Base-by-base conservation (phyloP, 2,888 invertebrate genomes). In the Epistrophe eligans region DNA sequence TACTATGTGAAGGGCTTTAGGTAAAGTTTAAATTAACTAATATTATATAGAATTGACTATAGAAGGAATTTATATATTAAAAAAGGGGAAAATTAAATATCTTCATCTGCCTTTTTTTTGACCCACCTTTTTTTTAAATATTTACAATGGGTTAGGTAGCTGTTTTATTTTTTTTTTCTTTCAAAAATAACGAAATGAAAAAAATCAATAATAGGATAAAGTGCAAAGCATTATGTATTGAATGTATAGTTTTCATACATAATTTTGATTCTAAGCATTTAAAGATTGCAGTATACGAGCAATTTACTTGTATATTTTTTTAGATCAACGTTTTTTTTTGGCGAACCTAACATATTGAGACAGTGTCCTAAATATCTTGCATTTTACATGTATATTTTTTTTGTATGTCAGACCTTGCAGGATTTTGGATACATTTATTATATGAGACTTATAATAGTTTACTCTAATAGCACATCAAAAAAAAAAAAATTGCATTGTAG, bases 341-440 rank as follows among this genome's bases (percentile, higher is more conserved):
- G 50, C 71, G 77, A 85, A 85, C 85, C 85, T 85, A 85, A 82
- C 73, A 85, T 85, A 85, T 85, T 85, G 85, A 85, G 85, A 85
- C 85, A 85, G 85, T 85, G 85, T 85, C 85, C 85, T 85, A 85
- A 85, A 85, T 85, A 85, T 85, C 85, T 85, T 85, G 73, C 73
- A 64, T 80, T 84, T 66, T 84, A 55, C 40, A 73, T 58, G 17
- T 19, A 55, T 55, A 58, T 58, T 19, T 13, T 43, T 40, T 35
- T 35, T 13, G 19, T 58, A 57, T 35, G 58, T 58, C 38, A 58
- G 58, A 58, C 58, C 35, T 58, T 58, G 58, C 35, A 58, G 40
- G 19, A 62, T 40, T 4, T 38, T 60, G 17, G 60, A 60, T 24
- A 62, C 62, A 62, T 43, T 43, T 40, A 43, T 19, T 15, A 19